Conservation (phyloP, 2,113 vertebrate genomes). For the human (Homo sapiens) region DNA sequence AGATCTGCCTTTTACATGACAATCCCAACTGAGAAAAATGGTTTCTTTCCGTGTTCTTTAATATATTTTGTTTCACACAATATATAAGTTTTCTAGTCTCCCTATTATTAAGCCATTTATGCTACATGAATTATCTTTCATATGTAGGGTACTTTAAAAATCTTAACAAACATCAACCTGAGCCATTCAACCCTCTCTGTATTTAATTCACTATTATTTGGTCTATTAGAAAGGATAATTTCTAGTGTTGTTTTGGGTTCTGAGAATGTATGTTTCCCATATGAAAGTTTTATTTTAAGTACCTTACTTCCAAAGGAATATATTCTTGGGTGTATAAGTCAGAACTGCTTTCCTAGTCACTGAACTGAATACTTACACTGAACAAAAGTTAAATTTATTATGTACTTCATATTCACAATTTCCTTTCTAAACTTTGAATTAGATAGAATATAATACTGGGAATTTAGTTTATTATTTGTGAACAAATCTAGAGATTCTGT, state of each 20-base stretch:
- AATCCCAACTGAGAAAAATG: slow-evolving; percentile 18
- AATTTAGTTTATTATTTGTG: neutral
- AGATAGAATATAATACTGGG: neutral
- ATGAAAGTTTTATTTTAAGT: neutral
- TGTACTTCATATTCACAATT: neutral
- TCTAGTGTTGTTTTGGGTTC: neutral
- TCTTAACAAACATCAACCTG: neutral
- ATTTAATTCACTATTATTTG: neutral
- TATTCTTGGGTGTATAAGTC: neutral
- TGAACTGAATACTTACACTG: neutral
- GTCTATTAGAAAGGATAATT: neutral
- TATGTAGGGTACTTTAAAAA: neutral
- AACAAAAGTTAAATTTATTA: neutral
- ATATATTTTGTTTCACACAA: neutral
- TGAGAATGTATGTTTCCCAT: neutral
- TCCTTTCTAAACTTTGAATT: neutral
- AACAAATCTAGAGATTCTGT: neutral
- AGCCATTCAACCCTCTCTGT: neutral
- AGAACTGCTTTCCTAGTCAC: neutral
- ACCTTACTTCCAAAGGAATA: neutral
- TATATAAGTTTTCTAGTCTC: neutral
- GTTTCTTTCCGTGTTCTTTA: neutral
- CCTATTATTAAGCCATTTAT: neutral
- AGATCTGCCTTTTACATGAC: neutral
- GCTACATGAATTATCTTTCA: neutral